Conservation (phyloP, 2,888 invertebrate genomes). For the Liposcelis brunnea region DNA sequence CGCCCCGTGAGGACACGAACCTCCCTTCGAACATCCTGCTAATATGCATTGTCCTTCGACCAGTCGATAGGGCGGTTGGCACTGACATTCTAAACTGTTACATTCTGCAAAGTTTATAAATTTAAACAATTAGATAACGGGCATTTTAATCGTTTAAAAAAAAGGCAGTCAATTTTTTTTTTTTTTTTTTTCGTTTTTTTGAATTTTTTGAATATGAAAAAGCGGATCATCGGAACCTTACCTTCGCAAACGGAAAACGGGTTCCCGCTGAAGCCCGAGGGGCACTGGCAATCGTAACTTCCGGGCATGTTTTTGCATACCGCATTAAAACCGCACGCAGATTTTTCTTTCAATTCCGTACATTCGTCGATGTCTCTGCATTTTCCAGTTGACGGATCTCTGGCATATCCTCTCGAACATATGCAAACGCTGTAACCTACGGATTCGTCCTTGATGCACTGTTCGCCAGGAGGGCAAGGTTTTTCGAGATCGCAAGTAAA, state of each 20-base stretch:
- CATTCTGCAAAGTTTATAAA: constrained; percentile 35
- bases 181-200: too few relatives aligned
- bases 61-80: constrained; percentile 72
- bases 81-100: constrained; percentile 65
- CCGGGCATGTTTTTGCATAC: constrained; percentile 85
- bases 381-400: constrained; percentile 51
- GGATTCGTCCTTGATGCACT: constrained; percentile 61
- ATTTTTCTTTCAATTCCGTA: constrained; percentile 49
- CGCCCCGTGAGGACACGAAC: constrained; percentile 69
- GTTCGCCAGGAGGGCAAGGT: constrained; percentile 71
- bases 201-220: too few relatives aligned
- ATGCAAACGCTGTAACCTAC: constrained; percentile 68
- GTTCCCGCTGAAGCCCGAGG: constrained; percentile 74
- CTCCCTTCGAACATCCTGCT: constrained; percentile 63
- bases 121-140: constrained; percentile 10
- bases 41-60: constrained; percentile 69
- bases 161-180: constrained; percentile 5
- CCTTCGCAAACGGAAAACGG: constrained; percentile 71
- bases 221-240: constrained; percentile 17
- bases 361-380: constrained; percentile 82
- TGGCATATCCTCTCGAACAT: constrained; percentile 71
- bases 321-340: constrained; percentile 74
- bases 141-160: neutral
- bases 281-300: constrained; percentile 84
- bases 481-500: constrained; percentile 53